Evolutionary conservation across 2,113 vertebrate species (phyloP).

Genomic region (Kryptolebias marmoratus): DNA sequence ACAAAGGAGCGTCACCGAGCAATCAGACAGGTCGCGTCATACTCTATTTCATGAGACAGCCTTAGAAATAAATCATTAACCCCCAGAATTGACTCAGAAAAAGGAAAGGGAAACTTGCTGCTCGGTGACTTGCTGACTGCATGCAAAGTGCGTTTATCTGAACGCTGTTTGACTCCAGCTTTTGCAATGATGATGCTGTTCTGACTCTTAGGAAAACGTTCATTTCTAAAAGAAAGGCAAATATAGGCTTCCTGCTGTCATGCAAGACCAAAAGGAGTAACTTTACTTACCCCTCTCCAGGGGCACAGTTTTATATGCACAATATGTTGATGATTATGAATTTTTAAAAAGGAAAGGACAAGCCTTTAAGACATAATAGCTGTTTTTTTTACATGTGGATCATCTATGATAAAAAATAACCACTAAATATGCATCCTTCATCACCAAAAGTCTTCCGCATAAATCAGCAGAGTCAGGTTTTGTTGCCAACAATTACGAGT

Average conservation of each 20-base stretch:
- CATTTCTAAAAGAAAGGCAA: neutral
- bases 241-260: neutral
- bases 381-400: too few species aligned
- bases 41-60: conserved; percentile 49
- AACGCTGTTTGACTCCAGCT: neutral
- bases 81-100: conserved; percentile 31
- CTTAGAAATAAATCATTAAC: conserved; percentile 43
- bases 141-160: neutral
- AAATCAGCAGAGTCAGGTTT: too few species aligned
- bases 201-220: conserved; percentile 21
- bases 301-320: too few species aligned
- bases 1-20: conserved; percentile 66
- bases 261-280: neutral
- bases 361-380: too few species aligned
- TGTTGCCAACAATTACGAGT: too few species aligned
- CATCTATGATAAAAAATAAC: too few species aligned
- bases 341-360: too few species aligned
- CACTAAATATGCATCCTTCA: too few species aligned
- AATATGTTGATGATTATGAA: too few species aligned
- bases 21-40: conserved; percentile 67
- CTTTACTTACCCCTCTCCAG: too few species aligned
- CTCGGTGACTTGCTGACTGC: neutral
- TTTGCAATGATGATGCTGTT: conserved; percentile 11
- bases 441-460: too few species aligned
- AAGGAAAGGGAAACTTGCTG: conserved; percentile 22